Conservation (phyloP, 2,888 invertebrate species). For the Cephonodes hylas region DNA sequence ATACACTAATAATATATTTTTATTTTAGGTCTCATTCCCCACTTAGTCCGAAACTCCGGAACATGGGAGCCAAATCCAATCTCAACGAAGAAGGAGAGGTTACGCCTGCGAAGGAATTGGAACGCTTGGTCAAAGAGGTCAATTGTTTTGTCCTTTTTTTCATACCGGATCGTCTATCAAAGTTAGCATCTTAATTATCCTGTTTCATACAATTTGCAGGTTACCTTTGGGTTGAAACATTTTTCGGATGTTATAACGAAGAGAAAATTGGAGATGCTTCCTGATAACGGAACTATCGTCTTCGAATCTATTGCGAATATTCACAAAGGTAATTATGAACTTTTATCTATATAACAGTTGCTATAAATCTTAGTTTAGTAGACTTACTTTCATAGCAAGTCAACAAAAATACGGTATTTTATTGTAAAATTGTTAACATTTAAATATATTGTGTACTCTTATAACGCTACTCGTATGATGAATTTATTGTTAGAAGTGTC, state of each 20-base stretch:
- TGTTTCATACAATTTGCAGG: conserved; percentile 43
- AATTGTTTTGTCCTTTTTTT: conserved; percentile 20
- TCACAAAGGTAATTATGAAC: conserved; percentile 81
- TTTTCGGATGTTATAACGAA: conserved; percentile 96
- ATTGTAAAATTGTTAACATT: too few relatives aligned
- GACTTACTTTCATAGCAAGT: not conserved
- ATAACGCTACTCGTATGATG: too few relatives aligned
- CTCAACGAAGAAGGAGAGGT: conserved; percentile 82
- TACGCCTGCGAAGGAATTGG: conserved; percentile 86
- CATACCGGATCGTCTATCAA: not conserved
- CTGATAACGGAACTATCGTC: conserved; percentile 96
- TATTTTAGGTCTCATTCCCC: conserved; percentile 82
- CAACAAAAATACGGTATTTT: too few relatives aligned
- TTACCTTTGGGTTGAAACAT: conserved; percentile 86
- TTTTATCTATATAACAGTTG: not conserved
- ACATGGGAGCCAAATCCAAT: conserved; percentile 72
- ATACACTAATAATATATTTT: conserved; percentile 2
- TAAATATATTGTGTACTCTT: too few relatives aligned
- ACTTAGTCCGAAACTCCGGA: conserved; percentile 82
- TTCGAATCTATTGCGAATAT: conserved; percentile 95
- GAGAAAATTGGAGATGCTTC: conserved; percentile 95
- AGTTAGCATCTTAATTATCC: not conserved
- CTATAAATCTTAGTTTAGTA: not conserved
- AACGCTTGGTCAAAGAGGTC: conserved; percentile 87
- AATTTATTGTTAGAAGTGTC: not conserved